Percentiles rank a stretch among this genome's conserved stretches.
Conservation (phyloP, 2,888 invertebrate species). For the Eupeodes luniger region DNA sequence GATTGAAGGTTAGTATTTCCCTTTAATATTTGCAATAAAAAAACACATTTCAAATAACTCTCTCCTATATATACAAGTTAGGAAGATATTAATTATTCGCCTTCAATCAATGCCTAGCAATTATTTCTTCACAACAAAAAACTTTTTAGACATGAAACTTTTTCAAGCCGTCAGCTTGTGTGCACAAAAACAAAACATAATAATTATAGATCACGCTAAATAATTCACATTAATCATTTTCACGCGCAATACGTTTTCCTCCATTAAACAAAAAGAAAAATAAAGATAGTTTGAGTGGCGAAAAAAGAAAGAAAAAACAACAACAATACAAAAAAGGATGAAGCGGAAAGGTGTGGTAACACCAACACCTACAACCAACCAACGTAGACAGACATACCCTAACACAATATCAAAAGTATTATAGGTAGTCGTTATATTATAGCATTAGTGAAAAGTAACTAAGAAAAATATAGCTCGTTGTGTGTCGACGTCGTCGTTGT, state of each 20-base stretch:
- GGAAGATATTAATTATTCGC: conserved; percentile 26
- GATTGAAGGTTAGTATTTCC: no score
- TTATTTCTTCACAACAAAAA: conserved; percentile 13
- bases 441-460: no score
- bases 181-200: conserved; percentile 16
- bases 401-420: conserved; percentile 28
- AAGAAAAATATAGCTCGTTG: neutral
- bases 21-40: neutral
- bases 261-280: neutral
- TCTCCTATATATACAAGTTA: neutral
- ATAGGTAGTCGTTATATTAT: conserved; percentile 3
- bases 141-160: conserved; percentile 14
- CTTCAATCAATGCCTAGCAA: conserved; percentile 32
- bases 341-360: conserved; percentile 10
- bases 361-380: conserved; percentile 3
- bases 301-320: neutral
- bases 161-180: conserved; percentile 34
- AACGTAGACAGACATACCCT: neutral
- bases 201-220: conserved; percentile 62
- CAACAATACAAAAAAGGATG: neutral
- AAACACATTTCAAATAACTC: neutral
- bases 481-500: neutral
- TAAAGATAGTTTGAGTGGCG: conserved; percentile 6
- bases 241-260: conserved; percentile 38
- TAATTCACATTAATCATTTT: conserved; percentile 65